Evolutionary conservation across 1,140 invertebrate genomes (phyloP), one percentile per base, ranked within the genome.

Genomic region (Bilobella aurantiaca): DNA sequence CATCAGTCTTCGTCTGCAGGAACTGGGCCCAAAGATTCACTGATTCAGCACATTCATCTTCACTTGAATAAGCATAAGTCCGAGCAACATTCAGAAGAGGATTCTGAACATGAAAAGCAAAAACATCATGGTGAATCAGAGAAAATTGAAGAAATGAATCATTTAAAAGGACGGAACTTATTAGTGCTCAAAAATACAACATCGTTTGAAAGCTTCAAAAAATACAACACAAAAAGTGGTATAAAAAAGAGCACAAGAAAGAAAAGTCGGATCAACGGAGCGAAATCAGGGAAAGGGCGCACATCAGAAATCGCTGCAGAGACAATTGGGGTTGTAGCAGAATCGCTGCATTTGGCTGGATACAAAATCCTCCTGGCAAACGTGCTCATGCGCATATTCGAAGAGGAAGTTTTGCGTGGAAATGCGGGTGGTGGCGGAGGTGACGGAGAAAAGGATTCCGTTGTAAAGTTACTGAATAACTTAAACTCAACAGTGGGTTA

Each of bases 11-110:
- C 49, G 23, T 23, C 49, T 53, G 12, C 49, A 23, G 14, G 25
- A n/a, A n/a, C n/a, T 16, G 49, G 25, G 5, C 3, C 25, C 14
- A 53, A 53, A 53, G 49, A 53, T 12, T 8, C 8, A 12, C 49
- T 53, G 25, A 53, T 53, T 23, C 49, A 53, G 49, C 49, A 53
- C 49, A 53, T 53, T 23, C 49, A 53, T 53, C 12, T 53, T 53
- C 49, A 53, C 21, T 3, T 53, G 5, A 53, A 53, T 23, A 53
- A 53, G 25, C 14, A 53, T 5, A 53, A 53, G 25, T 5, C 21
- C 14, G 49, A 53, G 23, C 12, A 53, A 42, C 37, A 42, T 42
- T 42, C 37, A 12, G n/a, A n/a, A 12, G 37, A 42, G n/a, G 37
- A 12, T 42, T 12, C 8, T 12, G 37, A 42, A 42, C 37, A 8